phyloP scores from a whole-genome alignment of 2,888 invertebrate species.

The Eupithecia subumbrata region DNA sequence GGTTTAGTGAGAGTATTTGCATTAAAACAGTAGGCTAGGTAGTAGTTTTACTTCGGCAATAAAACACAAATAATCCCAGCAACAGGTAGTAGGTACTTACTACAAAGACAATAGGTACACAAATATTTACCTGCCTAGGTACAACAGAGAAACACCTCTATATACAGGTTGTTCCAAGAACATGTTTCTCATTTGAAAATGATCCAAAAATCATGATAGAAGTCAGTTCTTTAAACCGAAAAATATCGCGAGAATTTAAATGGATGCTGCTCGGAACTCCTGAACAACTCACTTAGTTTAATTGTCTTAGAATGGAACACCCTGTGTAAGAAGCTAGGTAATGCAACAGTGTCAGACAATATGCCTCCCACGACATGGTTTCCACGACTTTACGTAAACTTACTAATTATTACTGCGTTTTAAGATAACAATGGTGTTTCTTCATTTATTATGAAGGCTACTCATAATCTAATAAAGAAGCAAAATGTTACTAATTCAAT shows the following conservation, averaged over 20 bases:
- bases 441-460: conserved; percentile 52
- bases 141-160: neutral
- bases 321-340: conserved; percentile 20
- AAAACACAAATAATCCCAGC: neutral
- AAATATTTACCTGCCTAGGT: neutral
- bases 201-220: neutral
- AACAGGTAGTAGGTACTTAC: neutral
- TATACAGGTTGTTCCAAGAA: neutral
- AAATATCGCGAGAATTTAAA: neutral
- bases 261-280: neutral
- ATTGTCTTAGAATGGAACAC: neutral
- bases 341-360: conserved; percentile 60
- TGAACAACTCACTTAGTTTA: neutral
- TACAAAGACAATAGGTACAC: neutral
- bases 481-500: too few relatives aligned
- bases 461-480: conserved; percentile 33
- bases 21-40: too few relatives aligned
- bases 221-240: neutral
- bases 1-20: too few relatives aligned
- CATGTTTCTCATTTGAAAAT: neutral
- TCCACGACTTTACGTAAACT: conserved; percentile 79
- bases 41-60: neutral
- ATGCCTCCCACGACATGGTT: conserved; percentile 78
- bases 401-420: conserved; percentile 68
- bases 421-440: conserved; percentile 69